Evolutionary conservation across 2,113 vertebrate genomes (phyloP).

Genomic region (Crotalus helleri): DNA sequence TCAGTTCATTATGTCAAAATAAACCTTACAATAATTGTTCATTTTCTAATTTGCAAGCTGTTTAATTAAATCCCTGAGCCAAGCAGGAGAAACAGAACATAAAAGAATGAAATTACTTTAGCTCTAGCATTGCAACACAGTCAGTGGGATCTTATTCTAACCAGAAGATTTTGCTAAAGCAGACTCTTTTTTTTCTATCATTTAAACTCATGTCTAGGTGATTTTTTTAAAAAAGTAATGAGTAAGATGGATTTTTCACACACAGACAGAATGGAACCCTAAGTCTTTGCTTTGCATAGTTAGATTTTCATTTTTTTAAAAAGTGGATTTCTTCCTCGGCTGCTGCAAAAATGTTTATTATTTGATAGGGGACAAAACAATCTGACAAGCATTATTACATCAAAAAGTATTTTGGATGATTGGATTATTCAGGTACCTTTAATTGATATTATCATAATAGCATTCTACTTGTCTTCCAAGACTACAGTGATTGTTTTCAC

Average conservation of each 20-base stretch:
- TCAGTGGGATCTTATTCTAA: background rate
- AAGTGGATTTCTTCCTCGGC: background rate
- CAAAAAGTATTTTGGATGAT: background rate
- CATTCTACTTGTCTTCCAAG: background rate
- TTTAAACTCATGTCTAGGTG: background rate
- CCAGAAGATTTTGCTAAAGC: background rate
- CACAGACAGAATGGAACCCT: background rate
- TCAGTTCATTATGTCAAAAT: background rate
- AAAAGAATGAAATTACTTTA: background rate
- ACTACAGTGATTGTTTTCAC: background rate
- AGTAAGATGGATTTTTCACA: background rate
- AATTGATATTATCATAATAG: background rate
- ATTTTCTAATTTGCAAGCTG: background rate
- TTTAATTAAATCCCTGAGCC: background rate
- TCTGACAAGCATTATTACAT: background rate
- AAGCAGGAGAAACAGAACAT: background rate
- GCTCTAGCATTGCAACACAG: accelerated
- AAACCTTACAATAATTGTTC: background rate
- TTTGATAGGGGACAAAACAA: background rate
- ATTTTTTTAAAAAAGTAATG: background rate
- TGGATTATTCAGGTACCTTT: background rate
- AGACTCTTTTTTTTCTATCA: background rate
- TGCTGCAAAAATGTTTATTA: background rate
- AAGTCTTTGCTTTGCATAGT: background rate
- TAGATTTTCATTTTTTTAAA: background rate